These are phyloP conservation scores for Ptychoptera contaminata DNA, from an alignment of 2,888 invertebrate genomes.

Conservation along the genomic window DNA sequence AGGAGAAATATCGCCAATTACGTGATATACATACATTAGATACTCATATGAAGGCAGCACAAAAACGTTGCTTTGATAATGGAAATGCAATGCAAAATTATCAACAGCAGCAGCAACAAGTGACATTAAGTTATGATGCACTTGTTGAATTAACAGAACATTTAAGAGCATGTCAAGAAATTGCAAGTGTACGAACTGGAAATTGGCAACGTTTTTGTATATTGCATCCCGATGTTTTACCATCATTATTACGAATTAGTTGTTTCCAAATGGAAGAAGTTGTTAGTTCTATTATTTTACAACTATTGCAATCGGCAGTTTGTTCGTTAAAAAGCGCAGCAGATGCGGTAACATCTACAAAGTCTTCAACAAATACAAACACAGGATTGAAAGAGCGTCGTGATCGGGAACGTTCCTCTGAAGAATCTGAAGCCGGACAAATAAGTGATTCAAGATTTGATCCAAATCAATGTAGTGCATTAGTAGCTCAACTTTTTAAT, in stretches of 20 bases:
- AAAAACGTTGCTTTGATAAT: slow-evolving; percentile 21
- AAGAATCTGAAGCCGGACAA: slow-evolving; percentile 34
- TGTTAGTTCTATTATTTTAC: slow-evolving; percentile 80
- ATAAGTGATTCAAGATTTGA: slow-evolving; percentile 43
- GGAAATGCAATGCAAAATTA: slow-evolving; percentile 18
- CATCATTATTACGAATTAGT: slow-evolving; percentile 71
- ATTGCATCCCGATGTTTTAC: slow-evolving; percentile 52
- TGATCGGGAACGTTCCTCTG: slow-evolving; percentile 50
- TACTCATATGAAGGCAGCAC: slow-evolving; percentile 65
- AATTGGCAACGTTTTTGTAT: slow-evolving; percentile 91
- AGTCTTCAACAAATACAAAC: slow-evolving; percentile 17
- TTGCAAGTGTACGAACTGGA: slow-evolving; percentile 75
- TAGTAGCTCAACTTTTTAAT: slow-evolving; percentile 55
- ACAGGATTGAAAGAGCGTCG: slow-evolving; percentile 30
- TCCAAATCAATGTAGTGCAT: slow-evolving; percentile 46
- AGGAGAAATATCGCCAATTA: slow-evolving; percentile 87
- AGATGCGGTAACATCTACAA: slow-evolving; percentile 11
- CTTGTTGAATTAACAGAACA: slow-evolving; percentile 91
- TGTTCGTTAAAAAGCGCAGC: slow-evolving; percentile 37
- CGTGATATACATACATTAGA: slow-evolving; percentile 87
- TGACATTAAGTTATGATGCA: slow-evolving; percentile 64
- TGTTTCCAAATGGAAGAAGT: slow-evolving; percentile 72
- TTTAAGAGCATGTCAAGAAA: slow-evolving; percentile 84
- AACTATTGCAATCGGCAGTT: slow-evolving; percentile 77
- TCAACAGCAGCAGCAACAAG: slow-evolving; percentile 19